phyloP scores from a whole-genome alignment of 2,113 vertebrate genomes.

The Bambusicola thoracicus region DNA sequence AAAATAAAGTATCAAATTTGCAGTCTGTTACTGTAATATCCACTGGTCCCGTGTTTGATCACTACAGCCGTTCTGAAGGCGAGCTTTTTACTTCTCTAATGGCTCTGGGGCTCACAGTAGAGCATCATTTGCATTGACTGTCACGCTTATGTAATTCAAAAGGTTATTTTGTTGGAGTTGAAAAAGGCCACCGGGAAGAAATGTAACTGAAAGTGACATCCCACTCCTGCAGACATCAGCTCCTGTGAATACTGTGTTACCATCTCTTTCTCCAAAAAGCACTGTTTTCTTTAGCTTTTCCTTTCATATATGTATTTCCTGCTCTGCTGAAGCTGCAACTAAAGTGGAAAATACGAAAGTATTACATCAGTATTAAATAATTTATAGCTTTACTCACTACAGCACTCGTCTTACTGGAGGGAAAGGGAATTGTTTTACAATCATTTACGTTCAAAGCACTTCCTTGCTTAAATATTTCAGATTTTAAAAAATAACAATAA shows the following conservation, averaged over 20 bases:
- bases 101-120: slow-evolving; percentile 52
- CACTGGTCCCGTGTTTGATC: slow-evolving; percentile 14
- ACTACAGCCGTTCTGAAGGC: slow-evolving; percentile 1
- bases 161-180: slow-evolving; percentile 40
- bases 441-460: slow-evolving; percentile 15
- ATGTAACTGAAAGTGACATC: slow-evolving; percentile 36
- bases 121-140: slow-evolving; percentile 49
- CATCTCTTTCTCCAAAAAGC: not conserved
- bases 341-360: not conserved
- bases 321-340: not conserved
- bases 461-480: not conserved
- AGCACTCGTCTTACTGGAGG: slow-evolving; percentile 14
- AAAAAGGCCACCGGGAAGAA: slow-evolving; percentile 5
- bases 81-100: slow-evolving; percentile 52
- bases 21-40: slow-evolving; percentile 16
- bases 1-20: slow-evolving; percentile 38
- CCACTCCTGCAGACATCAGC: not conserved
- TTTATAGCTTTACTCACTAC: slow-evolving; percentile 2
- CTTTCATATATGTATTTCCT: not conserved
- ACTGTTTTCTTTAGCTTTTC: not conserved
- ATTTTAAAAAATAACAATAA: not conserved
- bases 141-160: slow-evolving; percentile 50
- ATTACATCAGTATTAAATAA: slow-evolving; percentile 36
- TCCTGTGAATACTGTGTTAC: not conserved
- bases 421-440: not conserved